Percentiles rank a stretch among this genome's conserved stretches.
These are phyloP conservation scores for Cathartes aura DNA, from an alignment of 2,113 vertebrate species.

Conservation along the genomic window DNA sequence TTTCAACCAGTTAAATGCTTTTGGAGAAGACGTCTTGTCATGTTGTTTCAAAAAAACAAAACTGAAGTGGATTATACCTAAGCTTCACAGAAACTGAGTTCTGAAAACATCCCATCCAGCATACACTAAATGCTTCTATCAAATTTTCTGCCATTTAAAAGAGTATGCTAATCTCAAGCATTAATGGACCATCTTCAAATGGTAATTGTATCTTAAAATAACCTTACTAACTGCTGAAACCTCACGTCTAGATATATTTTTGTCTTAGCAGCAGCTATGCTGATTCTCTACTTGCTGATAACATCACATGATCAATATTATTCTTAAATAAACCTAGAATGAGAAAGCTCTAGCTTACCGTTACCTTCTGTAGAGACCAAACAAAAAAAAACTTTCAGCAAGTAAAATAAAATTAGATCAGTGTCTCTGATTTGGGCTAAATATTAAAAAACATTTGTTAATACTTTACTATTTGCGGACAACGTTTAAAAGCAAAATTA, in stretches of 20 bases:
- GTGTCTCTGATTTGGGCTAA: background rate
- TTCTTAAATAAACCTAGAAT: background rate
- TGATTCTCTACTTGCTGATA: background rate
- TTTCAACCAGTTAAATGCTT: background rate
- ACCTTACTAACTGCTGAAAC: background rate
- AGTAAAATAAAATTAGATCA: background rate
- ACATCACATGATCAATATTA: background rate
- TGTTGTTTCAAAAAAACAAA: background rate
- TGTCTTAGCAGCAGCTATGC: background rate
- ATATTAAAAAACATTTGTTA: background rate
- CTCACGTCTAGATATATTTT: background rate
- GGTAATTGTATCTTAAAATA: conserved; percentile 4
- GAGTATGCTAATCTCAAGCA: background rate
- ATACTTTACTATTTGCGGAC: background rate
- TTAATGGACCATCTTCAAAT: conserved; percentile 9
- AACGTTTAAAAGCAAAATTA: background rate
- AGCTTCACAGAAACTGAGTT: background rate
- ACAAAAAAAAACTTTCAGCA: background rate
- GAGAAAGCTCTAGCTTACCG: background rate
- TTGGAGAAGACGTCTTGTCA: background rate
- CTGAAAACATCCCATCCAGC: background rate
- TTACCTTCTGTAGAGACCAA: background rate
- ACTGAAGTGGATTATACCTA: background rate
- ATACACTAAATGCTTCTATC: background rate
- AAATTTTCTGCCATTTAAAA: background rate